phyloP scores from a whole-genome alignment of 2,888 invertebrate genomes.

The Patella pellucida region DNA sequence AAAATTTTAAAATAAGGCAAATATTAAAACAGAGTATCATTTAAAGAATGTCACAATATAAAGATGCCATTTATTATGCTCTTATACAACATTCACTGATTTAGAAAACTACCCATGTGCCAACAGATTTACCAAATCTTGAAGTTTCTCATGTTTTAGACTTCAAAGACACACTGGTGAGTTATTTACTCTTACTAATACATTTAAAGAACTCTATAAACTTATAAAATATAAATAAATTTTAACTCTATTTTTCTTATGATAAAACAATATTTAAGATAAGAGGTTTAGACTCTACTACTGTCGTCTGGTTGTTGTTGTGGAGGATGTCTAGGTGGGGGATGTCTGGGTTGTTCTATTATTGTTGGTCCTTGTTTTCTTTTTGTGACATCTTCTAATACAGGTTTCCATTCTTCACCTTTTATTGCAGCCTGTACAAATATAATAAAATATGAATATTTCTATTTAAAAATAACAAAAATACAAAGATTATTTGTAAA shows the following conservation, averaged over 20 bases:
- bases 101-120: too few relatives aligned
- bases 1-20: too few relatives aligned
- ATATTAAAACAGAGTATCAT: too few relatives aligned
- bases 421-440: slow-evolving; percentile 60
- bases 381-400: slow-evolving; percentile 34
- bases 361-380: slow-evolving; percentile 27
- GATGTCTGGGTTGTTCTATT: slow-evolving; percentile 31
- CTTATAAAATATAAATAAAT: not conserved
- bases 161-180: too few relatives aligned
- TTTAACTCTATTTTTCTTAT: not conserved
- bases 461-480: slow-evolving; percentile 20
- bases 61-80: too few relatives aligned
- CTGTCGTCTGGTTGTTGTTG: not conserved
- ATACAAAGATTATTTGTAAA: not conserved
- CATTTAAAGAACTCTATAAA: not conserved
- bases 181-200: not conserved
- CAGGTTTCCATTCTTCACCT: slow-evolving; percentile 63
- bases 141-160: too few relatives aligned
- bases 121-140: too few relatives aligned
- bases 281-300: not conserved
- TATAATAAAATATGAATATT: slow-evolving; percentile 19
- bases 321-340: slow-evolving; percentile 33
- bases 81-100: too few relatives aligned
- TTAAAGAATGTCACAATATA: too few relatives aligned
- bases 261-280: not conserved